A percentile compares a stretch with the other conserved stretches of the same genome.
Conservation (phyloP, 2,797 vertebrate species). For the Harpagifer antarcticus region DNA sequence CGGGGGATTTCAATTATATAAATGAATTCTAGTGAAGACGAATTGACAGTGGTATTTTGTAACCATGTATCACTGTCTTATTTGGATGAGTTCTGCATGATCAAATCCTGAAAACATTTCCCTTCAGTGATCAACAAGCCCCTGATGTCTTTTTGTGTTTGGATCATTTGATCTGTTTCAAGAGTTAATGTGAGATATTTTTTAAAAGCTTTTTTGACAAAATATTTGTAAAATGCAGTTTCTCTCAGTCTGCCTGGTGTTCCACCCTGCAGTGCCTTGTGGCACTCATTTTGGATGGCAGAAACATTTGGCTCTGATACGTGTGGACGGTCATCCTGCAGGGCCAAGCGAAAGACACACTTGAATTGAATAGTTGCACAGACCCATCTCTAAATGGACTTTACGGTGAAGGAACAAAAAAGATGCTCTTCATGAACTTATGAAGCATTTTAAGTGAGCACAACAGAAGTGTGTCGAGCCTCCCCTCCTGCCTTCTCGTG, state of each 20-base stretch:
- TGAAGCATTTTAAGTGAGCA: conserved; percentile 44
- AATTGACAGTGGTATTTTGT: background rate
- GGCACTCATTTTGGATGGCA: conserved; percentile 79
- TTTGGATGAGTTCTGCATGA: conserved; percentile 33
- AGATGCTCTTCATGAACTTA: conserved; percentile 37
- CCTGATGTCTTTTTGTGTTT: conserved; percentile 51
- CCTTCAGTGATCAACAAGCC: conserved; percentile 55
- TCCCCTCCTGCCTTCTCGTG: conserved; percentile 50
- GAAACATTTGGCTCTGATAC: conserved; percentile 55
- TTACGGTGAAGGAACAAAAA: conserved; percentile 23
- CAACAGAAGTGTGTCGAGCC: conserved; percentile 26
- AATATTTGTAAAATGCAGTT: conserved; percentile 72
- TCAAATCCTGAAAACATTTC: conserved; percentile 42
- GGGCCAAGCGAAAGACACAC: conserved; percentile 39
- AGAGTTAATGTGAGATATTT: conserved; percentile 47
- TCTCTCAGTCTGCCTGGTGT: conserved; percentile 75
- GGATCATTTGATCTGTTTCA: conserved; percentile 29
- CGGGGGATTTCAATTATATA: background rate
- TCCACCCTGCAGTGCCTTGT: conserved; percentile 83
- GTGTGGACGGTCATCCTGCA: conserved; percentile 47
- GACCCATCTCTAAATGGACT: conserved; percentile 46
- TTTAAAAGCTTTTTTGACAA: conserved; percentile 65
- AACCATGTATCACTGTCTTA: background rate
- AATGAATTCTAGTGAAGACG: background rate
- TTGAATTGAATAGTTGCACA: conserved; percentile 39